These are phyloP conservation scores for Ceraclea dissimilis DNA, from an alignment of 2,888 invertebrate species.

Conservation along the genomic window DNA sequence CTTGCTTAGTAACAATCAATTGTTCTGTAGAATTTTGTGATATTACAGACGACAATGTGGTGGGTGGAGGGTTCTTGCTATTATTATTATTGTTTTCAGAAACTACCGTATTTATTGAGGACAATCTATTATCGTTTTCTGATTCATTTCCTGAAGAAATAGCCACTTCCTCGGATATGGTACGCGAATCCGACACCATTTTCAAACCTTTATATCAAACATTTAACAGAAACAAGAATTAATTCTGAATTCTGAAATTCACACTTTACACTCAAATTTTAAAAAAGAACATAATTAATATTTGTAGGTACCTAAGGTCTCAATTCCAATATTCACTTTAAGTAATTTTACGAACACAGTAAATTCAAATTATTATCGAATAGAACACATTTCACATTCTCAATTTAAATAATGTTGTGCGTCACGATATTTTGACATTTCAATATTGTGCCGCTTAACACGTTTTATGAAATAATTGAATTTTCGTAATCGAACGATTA, in stretches of 20 bases:
- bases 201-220: background rate
- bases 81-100: slow-evolving; percentile 31
- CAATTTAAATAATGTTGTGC: no score
- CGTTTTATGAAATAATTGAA: no score
- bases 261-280: no score
- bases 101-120: slow-evolving; percentile 29
- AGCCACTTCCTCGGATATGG: slow-evolving; percentile 20
- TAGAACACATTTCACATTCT: no score
- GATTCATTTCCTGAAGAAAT: slow-evolving; percentile 20
- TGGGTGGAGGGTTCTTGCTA: slow-evolving; percentile 34
- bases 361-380: no score
- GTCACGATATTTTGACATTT: background rate
- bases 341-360: no score
- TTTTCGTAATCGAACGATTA: no score
- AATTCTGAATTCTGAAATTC: no score
- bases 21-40: slow-evolving; percentile 52
- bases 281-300: no score
- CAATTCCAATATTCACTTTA: no score
- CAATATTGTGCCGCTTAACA: no score
- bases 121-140: slow-evolving; percentile 28
- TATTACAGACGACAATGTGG: slow-evolving; percentile 45
- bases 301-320: no score
- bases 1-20: slow-evolving; percentile 48
- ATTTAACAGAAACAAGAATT: background rate
- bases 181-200: slow-evolving; percentile 10